Conservation (phyloP, 2,797 vertebrate species). For the Rhincodon typus region DNA sequence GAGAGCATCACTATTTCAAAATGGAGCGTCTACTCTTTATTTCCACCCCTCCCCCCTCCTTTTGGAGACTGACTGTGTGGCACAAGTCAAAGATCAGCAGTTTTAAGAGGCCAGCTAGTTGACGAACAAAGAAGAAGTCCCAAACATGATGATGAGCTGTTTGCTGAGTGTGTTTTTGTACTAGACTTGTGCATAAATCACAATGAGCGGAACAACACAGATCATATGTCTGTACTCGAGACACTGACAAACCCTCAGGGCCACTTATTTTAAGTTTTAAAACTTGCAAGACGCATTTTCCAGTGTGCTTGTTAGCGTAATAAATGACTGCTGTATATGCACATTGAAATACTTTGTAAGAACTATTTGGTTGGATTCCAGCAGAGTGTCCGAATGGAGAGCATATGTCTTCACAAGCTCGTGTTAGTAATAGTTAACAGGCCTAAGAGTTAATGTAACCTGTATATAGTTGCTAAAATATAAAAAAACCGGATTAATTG, state of each 20-base stretch:
- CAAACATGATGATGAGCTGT: neutral
- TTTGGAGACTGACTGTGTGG: neutral
- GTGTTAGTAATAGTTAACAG: too few species aligned
- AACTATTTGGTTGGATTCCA: too few species aligned
- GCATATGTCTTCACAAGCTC: too few species aligned
- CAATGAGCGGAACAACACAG: conserved; percentile 31
- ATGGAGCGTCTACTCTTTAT: neutral
- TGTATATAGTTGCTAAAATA: too few species aligned
- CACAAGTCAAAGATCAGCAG: neutral
- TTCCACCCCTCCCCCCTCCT: neutral
- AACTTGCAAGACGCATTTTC: neutral
- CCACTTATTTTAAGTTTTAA: conserved; percentile 15
- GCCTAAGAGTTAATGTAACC: too few species aligned
- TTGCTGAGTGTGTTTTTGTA: neutral
- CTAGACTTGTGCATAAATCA: conserved; percentile 43
- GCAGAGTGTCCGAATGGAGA: too few species aligned
- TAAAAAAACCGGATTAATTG: too few species aligned
- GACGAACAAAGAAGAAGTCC: neutral
- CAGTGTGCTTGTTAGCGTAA: conserved; percentile 25
- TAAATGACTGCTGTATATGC: neutral
- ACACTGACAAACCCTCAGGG: neutral
- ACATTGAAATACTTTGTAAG: neutral
- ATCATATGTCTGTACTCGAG: conserved; percentile 1
- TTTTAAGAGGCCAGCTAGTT: neutral
- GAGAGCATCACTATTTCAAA: neutral